These are phyloP conservation scores for Chymomyza fuscimana DNA, from an alignment of 2,888 invertebrate species.

Conservation along the genomic window DNA sequence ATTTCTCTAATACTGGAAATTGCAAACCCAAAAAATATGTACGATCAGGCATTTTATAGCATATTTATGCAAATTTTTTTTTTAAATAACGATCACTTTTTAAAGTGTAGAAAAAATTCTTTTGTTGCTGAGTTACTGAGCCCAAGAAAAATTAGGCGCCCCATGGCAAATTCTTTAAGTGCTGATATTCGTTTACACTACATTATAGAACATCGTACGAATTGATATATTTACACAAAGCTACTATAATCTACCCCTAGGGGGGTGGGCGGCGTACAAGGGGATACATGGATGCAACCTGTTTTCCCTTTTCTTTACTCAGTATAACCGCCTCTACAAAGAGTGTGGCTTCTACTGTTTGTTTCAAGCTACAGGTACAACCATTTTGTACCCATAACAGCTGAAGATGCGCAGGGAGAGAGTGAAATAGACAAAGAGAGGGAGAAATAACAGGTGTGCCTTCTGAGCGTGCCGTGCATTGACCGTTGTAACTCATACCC, in stretches of 20 bases:
- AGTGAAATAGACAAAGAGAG: not conserved
- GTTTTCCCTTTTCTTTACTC: not conserved
- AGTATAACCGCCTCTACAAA: not conserved
- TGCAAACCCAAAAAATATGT: too few relatives aligned
- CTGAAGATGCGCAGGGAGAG: not conserved
- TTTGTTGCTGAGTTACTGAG: too few relatives aligned
- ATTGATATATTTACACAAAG: not conserved
- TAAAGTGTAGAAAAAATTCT: too few relatives aligned
- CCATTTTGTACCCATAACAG: not conserved
- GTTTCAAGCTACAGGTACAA: not conserved
- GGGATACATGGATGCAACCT: not conserved
- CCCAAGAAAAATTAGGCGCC: too few relatives aligned
- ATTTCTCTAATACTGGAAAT: too few relatives aligned
- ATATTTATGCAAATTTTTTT: too few relatives aligned
- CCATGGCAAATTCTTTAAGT: not conserved
- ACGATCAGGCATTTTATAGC: too few relatives aligned
- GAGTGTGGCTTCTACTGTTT: not conserved
- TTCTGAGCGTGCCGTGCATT: not conserved
- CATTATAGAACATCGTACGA: too few relatives aligned
- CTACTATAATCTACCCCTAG: not conserved
- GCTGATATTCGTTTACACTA: not conserved
- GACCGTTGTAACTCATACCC: not conserved
- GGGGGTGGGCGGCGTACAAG: too few relatives aligned
- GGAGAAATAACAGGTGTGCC: not conserved
- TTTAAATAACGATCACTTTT: too few relatives aligned